Base-by-base conservation (phyloP, 2,888 invertebrate genomes). In the Melinaea menophilus region DNA sequence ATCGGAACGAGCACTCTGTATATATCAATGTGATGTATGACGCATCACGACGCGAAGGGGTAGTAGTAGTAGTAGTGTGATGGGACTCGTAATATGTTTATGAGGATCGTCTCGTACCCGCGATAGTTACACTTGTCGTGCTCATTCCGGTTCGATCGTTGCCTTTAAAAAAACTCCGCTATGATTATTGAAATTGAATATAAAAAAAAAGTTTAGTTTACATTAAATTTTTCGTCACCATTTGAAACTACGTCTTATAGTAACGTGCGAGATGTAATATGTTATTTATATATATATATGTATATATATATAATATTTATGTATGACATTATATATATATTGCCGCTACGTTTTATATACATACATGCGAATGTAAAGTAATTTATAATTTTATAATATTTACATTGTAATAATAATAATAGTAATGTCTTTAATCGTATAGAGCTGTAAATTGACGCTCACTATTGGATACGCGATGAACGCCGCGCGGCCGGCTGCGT, bases 401-500 rank as follows among this genome's bases (percentile, higher is more conserved):
- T 51, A 63, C 61, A 48, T 22, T 22, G 22, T 22, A 22, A 22
- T 22, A 22, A 22, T 22, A 22, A 22, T 22, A 22, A 22, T 46
- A 55, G 55, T 45, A 46, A 34, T 51, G 51, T 58, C 35, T 57
- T 63, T 54, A 22, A 64, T 59, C 48, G 47, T 51, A 62, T 61
- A 61, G 60, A 47, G 55, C 67, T 69, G 64, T 67, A 69, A 54
- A 67, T 69, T 63, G 64, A 41, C 61, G 62, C 64, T 69, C 63
- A 56, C 63, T 64, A 62, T 59, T 11, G 64, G 61, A 64, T 62
- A 61, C 61, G 55, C 13, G 13, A 62, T 51, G 13, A 58, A 41
- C 34, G 60, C 55, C 58, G 57, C 41, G 61, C 55, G 58, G 57
- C 41, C 60, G 54, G 58, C 58, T 61, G 47, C 59, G 62, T 62